Base-by-base conservation (phyloP, 2,113 vertebrate genomes). In the Cnemophilus loriae region DNA sequence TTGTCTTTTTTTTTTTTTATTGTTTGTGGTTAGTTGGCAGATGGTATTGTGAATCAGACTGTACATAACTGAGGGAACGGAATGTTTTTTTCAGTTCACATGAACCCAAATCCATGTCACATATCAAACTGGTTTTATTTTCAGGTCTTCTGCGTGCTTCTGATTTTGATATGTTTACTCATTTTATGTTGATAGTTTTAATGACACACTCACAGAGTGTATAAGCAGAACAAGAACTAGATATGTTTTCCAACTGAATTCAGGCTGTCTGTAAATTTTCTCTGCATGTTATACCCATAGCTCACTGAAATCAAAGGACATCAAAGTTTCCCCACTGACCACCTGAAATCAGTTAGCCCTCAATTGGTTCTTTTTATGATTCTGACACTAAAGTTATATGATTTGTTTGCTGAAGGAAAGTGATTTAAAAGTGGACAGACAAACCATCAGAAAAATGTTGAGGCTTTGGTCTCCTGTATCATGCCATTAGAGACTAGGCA, bases 391-490 rank as follows among this genome's bases (percentile, higher is more conserved):
- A 68, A 82, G 68, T 78, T 74, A 26, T 46, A 56, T 70, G 37
- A 75, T 90, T 78, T 57, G 56, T n/a, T 86, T 82, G 76, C 80
- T 87, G 73, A 78, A 89, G 39, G 85, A 93, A 91, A 89, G 60
- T 49, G 53, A 88, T 77, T 52, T 78, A 74, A 56, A 88, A 86
- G 47, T 35, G 42, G 24, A 50, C 44, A 33, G 68, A 49, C 33
- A 79, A 93, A 75, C 28, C 9, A 69, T 37, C 23, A 61, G 57
- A 87, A 84, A 68, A 64, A 57, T 21, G 2, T 12, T 46, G 47
- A 81, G 28, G 33, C 41, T 81, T 88, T 75, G 30, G 41, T 59
- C 42, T 80, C 56, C 42, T 5, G 0, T 59, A 33, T 46, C 35
- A 16, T 53, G 47, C 30, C 24, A 35, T 67, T 61, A 91, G 44